Evolutionary conservation across 2,888 invertebrate genomes (phyloP).

Genomic region (Phyllotreta striolata): DNA sequence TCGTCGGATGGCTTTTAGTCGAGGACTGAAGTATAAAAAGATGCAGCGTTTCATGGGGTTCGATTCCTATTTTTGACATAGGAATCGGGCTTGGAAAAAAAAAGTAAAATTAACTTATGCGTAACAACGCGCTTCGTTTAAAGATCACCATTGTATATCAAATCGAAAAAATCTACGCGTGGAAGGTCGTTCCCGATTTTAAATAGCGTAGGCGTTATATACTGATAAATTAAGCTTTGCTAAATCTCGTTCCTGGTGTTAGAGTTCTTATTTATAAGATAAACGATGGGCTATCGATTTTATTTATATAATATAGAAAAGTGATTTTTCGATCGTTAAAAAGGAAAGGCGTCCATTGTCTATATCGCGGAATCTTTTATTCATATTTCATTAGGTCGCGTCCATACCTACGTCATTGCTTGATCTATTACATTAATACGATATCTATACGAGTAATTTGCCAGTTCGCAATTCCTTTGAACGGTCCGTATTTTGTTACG

Average conservation of each 20-base stretch:
- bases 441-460: constrained; percentile 5
- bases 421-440: too few relatives aligned
- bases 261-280: background rate
- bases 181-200: constrained; percentile 15
- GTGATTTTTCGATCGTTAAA: background rate
- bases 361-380: constrained; percentile 1
- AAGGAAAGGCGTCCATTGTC: background rate
- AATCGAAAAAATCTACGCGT: constrained; percentile 16
- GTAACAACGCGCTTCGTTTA: background rate
- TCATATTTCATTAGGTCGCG: background rate
- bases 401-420: background rate
- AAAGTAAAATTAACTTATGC: constrained; percentile 10
- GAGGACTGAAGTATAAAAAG: too few relatives aligned
- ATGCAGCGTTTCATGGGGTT: too few relatives aligned
- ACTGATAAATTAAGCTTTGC: constrained; percentile 1
- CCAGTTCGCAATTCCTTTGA: constrained; percentile 1
- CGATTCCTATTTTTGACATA: too few relatives aligned
- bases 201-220: constrained; percentile 8
- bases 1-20: too few relatives aligned
- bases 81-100: too few relatives aligned
- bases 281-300: background rate
- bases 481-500: background rate
- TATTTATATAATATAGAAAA: constrained; percentile 14
- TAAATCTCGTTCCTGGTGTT: background rate
- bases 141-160: constrained; percentile 9